Percentiles rank a stretch among this genome's conserved stretches.
Evolutionary conservation across 2,797 vertebrate species (phyloP).

Genomic region (Taenioides sp.): DNA sequence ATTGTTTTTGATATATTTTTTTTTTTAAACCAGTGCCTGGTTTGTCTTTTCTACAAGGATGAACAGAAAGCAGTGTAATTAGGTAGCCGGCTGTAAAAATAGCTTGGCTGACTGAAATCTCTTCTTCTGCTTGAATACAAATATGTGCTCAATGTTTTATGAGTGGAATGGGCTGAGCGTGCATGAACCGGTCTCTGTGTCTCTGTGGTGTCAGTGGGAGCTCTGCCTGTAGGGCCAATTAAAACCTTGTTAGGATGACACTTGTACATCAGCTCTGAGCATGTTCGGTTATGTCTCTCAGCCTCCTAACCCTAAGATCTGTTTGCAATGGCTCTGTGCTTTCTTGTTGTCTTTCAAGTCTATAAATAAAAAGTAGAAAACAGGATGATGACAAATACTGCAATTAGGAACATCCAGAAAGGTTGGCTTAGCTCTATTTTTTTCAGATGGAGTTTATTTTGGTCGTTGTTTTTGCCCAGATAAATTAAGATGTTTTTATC

Average conservation of each 20-base stretch:
- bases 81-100: slow-evolving; percentile 47
- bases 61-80: slow-evolving; percentile 47
- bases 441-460: background rate
- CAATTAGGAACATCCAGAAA: background rate
- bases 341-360: background rate
- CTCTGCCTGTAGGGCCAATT: slow-evolving; percentile 55
- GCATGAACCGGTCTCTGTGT: slow-evolving; percentile 22
- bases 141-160: slow-evolving; percentile 12
- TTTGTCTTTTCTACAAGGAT: slow-evolving; percentile 39
- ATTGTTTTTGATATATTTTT: slow-evolving; percentile 24
- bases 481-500: background rate
- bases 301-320: background rate
- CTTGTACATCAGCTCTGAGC: slow-evolving; percentile 34
- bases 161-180: slow-evolving; percentile 13
- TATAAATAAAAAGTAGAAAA: background rate
- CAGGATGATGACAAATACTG: slow-evolving; percentile 1
- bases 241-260: slow-evolving; percentile 42
- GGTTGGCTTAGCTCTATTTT: background rate
- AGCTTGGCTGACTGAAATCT: slow-evolving; percentile 42
- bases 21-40: slow-evolving; percentile 39
- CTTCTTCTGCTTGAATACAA: slow-evolving; percentile 28
- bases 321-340: background rate
- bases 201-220: slow-evolving; percentile 42
- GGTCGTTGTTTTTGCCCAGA: background rate
- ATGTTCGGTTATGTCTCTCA: background rate